Base-by-base conservation (phyloP, 2,797 vertebrate genomes). In the Sandelia bainsii region DNA sequence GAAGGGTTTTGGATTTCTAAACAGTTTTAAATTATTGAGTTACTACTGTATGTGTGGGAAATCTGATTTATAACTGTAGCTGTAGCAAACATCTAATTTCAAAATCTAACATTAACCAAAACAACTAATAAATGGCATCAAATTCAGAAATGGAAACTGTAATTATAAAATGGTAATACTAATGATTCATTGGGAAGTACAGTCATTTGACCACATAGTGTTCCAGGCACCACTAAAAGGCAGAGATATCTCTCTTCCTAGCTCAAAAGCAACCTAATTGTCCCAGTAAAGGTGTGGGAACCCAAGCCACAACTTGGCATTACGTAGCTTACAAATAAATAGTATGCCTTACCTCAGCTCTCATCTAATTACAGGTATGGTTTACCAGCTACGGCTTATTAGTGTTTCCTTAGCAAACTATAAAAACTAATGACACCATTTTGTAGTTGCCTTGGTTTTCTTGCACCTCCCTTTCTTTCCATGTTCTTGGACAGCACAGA, bases 401-500 rank as follows among this genome's bases (percentile, higher is more conserved):
- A 90, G 87, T 80, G 82, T 89, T 91, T 90, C 84, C 90, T 91
- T 80, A 53, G 86, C 80, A 86, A 92, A 89, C 90, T 90, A 90
- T 92, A 92, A 93, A 91, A 92, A 82, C 84, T 91, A 93, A 92
- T 92, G 90, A 90, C 87, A 91, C 80, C 82, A 73, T 89, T 86
- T 89, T 90, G 85, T 81, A 86, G 73, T 82, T 89, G 66, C 83
- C 75, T 83, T 40, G 76, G 84, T 85, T 90, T 88, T 84, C 72
- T 69, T 83, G 84, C 70, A 60, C 80, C 84, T 85, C 83, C 77
- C 72, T 84, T 79, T 88, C 82, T 87, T 90, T 89, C 81, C 81
- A 84, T 89, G 87, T 91, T 93, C 83, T 89, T 87, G 81, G 86
- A 87, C 67, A 82, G 81, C 23, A 19, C 52, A 29, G 82, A 79